These are phyloP conservation scores for Zenarchopterus dispar DNA, from an alignment of 2,797 vertebrate species.

Conservation along the genomic window DNA sequence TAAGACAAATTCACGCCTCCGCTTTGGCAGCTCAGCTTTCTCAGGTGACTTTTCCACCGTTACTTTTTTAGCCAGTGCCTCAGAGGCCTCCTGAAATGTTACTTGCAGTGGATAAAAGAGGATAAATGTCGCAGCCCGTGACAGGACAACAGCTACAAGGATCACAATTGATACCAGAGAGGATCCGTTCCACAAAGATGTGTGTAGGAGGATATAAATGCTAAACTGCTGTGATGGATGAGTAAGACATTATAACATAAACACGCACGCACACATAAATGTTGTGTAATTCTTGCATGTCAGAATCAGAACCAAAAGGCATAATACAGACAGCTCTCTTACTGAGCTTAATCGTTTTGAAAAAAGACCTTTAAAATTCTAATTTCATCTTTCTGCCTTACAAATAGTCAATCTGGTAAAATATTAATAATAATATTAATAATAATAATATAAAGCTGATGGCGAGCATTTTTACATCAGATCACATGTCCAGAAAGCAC, in stretches of 20 bases:
- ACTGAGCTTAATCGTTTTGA: conserved; percentile 9
- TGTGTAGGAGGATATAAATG: conserved; percentile 60
- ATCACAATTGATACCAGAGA: conserved; percentile 38
- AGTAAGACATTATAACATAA: conserved; percentile 31
- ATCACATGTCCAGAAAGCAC: conserved; percentile 28
- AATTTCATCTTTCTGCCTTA: conserved; percentile 18
- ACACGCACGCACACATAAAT: background rate
- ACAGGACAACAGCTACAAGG: conserved; percentile 53
- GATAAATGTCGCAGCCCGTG: conserved; percentile 61
- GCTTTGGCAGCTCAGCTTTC: conserved; percentile 39
- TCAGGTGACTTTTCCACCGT: conserved; percentile 39
- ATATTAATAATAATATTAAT: background rate
- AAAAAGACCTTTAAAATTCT: conserved; percentile 28
- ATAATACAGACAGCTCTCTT: conserved; percentile 10
- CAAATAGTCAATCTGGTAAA: conserved; percentile 11
- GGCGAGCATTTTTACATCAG: conserved; percentile 29
- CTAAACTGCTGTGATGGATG: conserved; percentile 46
- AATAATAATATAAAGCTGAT: conserved; percentile 21
- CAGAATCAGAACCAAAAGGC: conserved; percentile 5
- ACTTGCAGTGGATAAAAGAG: conserved; percentile 43
- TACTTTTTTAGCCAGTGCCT: conserved; percentile 25
- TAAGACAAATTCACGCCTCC: conserved; percentile 68
- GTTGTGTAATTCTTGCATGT: conserved; percentile 23
- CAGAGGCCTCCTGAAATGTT: conserved; percentile 30
- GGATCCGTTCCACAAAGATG: conserved; percentile 57